Percentiles rank a stretch among this genome's conserved stretches.
phyloP scores from a whole-genome alignment of 2,797 vertebrate genomes.

The Eospalax fontanierii region DNA sequence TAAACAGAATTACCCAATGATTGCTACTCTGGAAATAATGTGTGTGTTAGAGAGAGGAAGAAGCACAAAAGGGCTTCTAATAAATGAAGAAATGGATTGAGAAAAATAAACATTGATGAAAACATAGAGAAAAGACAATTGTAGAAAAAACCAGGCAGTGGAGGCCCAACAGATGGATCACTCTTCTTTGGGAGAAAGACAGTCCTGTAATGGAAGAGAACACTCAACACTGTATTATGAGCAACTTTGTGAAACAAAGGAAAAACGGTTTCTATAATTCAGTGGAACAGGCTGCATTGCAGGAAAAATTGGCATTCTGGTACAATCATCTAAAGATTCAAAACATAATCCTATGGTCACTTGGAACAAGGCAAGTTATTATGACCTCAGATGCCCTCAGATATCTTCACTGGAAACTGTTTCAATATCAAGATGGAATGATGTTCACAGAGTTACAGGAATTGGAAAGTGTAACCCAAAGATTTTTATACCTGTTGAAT shows the following conservation, averaged over 20 bases:
- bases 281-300: not conserved
- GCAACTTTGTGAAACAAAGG: not conserved
- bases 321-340: not conserved
- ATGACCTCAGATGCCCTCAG: not conserved
- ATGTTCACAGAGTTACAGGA: not conserved
- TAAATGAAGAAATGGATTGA: not conserved
- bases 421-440: not conserved
- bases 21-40: not conserved
- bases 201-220: not conserved
- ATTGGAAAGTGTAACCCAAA: not conserved
- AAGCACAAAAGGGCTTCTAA: not conserved
- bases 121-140: not conserved
- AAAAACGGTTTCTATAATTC: not conserved
- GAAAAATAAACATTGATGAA: not conserved
- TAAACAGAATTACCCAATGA: not conserved
- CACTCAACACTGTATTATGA: not conserved
- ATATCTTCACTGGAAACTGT: not conserved
- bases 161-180: not conserved
- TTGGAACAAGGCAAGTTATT: not conserved
- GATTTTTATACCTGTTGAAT: not conserved
- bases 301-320: not conserved
- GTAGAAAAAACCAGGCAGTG: not conserved
- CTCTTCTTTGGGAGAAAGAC: not conserved
- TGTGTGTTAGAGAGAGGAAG: not conserved
- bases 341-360: not conserved